These are phyloP conservation scores for Miniopterus natalensis DNA, from an alignment of 2,113 vertebrate genomes.

Conservation along the genomic window DNA sequence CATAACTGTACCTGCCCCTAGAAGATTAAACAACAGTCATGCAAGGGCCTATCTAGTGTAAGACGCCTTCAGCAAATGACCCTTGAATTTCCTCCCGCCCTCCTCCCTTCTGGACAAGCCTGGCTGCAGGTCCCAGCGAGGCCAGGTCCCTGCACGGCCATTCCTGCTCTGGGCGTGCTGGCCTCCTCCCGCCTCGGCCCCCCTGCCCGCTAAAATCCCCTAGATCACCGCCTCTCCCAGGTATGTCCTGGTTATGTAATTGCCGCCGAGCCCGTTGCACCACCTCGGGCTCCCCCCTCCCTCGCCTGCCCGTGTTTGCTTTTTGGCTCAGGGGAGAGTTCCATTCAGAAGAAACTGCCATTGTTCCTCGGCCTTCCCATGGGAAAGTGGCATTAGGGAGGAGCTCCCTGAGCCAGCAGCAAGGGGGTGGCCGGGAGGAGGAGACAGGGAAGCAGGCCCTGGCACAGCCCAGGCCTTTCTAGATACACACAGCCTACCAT, in stretches of 20 bases:
- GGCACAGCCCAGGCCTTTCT: constrained; percentile 71
- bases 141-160: not conserved
- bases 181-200: not conserved
- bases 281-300: constrained; percentile 77
- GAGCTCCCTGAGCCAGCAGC: not conserved
- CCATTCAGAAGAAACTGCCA: constrained; percentile 89
- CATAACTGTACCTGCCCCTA: fast-evolving
- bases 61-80: not conserved
- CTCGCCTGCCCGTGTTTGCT: constrained; percentile 85
- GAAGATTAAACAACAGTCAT: not conserved
- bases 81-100: not conserved
- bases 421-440: not conserved
- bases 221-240: constrained; percentile 81
- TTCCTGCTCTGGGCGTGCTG: not conserved
- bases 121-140: not conserved
- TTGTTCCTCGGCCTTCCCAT: constrained; percentile 92
- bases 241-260: constrained; percentile 87
- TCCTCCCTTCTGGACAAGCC: not conserved
- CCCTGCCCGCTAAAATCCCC: not conserved
- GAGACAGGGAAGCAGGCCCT: not conserved
- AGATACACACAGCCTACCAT: constrained; percentile 49
- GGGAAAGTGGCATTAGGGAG: constrained; percentile 87
- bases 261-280: constrained; percentile 61
- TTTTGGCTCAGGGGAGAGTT: constrained; percentile 87
- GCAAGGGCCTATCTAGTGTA: not conserved